Evolutionary conservation across 2,113 vertebrate genomes (phyloP), one percentile per base, ranked within the genome.

Genomic region (Sylvietta virens): DNA sequence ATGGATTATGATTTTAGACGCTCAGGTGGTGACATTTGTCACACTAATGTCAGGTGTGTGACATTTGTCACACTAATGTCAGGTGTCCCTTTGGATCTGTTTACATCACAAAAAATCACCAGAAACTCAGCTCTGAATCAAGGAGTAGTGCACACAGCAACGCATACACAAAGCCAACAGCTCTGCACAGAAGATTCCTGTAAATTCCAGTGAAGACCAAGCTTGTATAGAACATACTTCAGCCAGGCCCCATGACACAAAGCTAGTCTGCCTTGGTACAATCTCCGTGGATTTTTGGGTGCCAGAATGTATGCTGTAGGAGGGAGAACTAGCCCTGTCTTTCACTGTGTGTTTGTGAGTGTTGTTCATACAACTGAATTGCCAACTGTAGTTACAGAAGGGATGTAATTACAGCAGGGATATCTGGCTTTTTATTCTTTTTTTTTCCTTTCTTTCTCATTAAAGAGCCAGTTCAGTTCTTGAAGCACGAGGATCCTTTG

Each of bases 171-270:
- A 78, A 50, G 14, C 12, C 15, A 58, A 35, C 4, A 58, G 7
- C 8, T 26, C 18, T 15, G 33, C 31, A 42, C 23, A 27, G 16
- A 19, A 80, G 10, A 39, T 71, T 79, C 15, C 27, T 17, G 5
- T 10, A 13, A 62, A 84, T 66, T 23, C 8, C 60, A 73, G 19
- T 17, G 37, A 66, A 48, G 30, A 57, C 1, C 9, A 16, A 39
- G 1, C 3, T 40, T 13, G 8, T 4, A 61, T 27, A 13, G 37
- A 73, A 47, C 2, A 19, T 8, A 4, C 4, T 48, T 13, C 26
- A 39, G 16, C 15, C 40, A 69, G 37, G 9, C 11, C 31, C 21
- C 28, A 73, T 44, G 48, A 35, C n/a, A 53, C 7, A 56, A 61
- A 64, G 4, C 14, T 65, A 6, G 1, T 13, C 14, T 48, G 10